These are phyloP conservation scores for Camponotus pennsylvanicus DNA, from an alignment of 1,140 invertebrate species.

Conservation along the genomic window DNA sequence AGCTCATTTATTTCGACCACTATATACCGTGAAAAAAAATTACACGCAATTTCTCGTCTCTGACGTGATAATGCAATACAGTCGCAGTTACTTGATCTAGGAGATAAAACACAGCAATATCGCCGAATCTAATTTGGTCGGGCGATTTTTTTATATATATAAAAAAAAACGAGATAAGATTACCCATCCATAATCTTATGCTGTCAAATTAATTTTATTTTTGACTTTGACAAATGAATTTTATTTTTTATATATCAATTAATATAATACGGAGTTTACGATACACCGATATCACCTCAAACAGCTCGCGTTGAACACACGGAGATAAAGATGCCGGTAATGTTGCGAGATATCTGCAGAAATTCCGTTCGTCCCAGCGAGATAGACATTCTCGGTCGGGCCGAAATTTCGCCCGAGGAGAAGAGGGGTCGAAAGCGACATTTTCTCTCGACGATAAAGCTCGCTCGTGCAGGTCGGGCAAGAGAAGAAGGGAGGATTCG, in stretches of 20 bases:
- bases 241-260: neutral
- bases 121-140: neutral
- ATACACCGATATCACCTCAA: neutral
- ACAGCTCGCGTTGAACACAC: neutral
- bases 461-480: conserved; percentile 1
- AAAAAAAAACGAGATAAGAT: neutral
- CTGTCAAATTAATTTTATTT: neutral
- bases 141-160: neutral
- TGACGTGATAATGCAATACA: conserved; percentile 27
- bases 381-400: conserved; percentile 7
- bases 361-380: conserved; percentile 12
- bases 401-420: conserved; percentile 20
- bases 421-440: neutral
- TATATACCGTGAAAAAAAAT: conserved; percentile 22
- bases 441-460: conserved; percentile 33
- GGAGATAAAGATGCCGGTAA: neutral
- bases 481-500: conserved; percentile 36
- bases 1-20: conserved; percentile 33
- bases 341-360: conserved; percentile 15
- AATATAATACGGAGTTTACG: neutral
- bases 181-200: no score
- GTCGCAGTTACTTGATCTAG: no score
- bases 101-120: neutral
- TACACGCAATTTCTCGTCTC: conserved; percentile 44
- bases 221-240: neutral